Evolutionary conservation across 2,797 vertebrate genomes (phyloP), one percentile per base, ranked within the genome.

Genomic region (Lycodopsis pacificus): DNA sequence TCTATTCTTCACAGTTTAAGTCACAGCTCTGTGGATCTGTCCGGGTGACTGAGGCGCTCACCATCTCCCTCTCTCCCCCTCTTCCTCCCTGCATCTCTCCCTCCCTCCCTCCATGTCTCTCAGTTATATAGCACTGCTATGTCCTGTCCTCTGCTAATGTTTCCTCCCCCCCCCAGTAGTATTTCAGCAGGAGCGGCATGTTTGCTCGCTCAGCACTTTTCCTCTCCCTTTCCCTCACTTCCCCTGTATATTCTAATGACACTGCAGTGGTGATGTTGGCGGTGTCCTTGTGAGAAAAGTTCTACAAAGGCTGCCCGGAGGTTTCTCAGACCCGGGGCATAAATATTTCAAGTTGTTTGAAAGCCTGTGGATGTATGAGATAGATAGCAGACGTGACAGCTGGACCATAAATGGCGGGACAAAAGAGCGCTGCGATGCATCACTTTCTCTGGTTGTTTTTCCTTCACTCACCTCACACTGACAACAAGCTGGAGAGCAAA

Each of bases 1-100:
- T 80, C 72, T 73, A 66, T 80, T 84, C 73, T 70, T 91, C 85
- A 80, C 88, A 90, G 86, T 85, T 92, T 85, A 79, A 86, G 67
- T 84, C 83, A 72, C 86, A 90, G 80, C 83, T 89, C 80, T 30
- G 54, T 27, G 67, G 75, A 68, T 72, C 44, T 61, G 25, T 79
- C 69, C n/a, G 81, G 30, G 25, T 82, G 82, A 80, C 73, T 53
- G 71, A 73, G 42, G 49, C 4, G 2, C 56, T 68, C 58, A 1
- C 51, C 13, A 48, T 30, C 46, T 40, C 32, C 10, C 32, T 30
- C 59, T 46, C 4, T 71, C 49, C 30, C 63, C 17, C 42, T 30
- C 17, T 32, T 66, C 63, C 22, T 64, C 59, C 25, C 36, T 25
- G 22, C 22, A 4, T 10, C 22, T 46, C 7, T 71, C 42, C 30